Evolutionary conservation across 1,140 invertebrate genomes (phyloP), one percentile per base, ranked within the genome.

Genomic region (Saccostrea glomerata): DNA sequence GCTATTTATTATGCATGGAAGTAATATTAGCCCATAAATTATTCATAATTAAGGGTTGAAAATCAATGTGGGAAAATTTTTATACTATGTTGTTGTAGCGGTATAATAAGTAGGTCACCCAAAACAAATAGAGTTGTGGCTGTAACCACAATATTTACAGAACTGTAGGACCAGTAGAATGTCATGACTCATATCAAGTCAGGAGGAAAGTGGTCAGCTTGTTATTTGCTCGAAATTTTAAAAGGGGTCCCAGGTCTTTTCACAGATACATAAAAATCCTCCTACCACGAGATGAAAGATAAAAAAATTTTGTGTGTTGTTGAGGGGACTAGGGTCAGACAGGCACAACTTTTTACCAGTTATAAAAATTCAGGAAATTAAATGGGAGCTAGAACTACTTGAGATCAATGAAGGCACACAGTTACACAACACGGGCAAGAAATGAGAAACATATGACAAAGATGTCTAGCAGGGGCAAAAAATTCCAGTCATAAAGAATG

Each of bases 301-400:
- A 77, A n/a, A n/a, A n/a, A n/a, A n/a, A 77, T 77, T 77, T 77
- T 77, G 30, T 36, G 30, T 77, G 70, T 77, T 36, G 23, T 77
- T 0, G n/a, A n/a, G 30, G 25, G 70, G 30, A 9, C 70, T 36
- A 47, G 47, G 47, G 47, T 47, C 47, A 66, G 70, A 5, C 12
- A 30, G 70, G 30, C 30, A 7, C 70, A 12, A 77, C 25, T 23
- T 77, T 77, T 77, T 25, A 77, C 25, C 30, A 77, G 70, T 77
- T 47, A 47, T 36, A 36, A 36, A 77, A 77, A 77, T 77, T 77
- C 25, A 13, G 70, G 70, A 36, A 77, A 77, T 77, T 77, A 77
- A 77, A 30, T 15, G 23, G 13, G 30, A 36, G 70, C 70, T 36
- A 77, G 25, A 77, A 25, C 70, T 25, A 77, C 70, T 77, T 77